Percentiles rank a stretch among this genome's conserved stretches.
Evolutionary conservation across 2,113 vertebrate species (phyloP).

Genomic region (Taxidea taxus): DNA sequence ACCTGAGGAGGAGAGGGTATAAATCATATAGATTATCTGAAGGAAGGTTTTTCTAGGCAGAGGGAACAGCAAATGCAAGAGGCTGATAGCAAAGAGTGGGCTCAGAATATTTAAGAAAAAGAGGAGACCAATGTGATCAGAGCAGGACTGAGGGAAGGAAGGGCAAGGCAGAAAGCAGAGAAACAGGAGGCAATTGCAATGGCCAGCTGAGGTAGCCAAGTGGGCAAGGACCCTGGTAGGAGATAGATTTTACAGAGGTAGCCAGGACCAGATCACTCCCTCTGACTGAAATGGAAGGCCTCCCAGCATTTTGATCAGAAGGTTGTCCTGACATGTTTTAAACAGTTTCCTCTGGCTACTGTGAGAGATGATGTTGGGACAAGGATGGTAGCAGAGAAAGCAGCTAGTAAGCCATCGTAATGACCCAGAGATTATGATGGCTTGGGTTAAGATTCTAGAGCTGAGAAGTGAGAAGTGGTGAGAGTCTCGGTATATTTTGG

Average conservation of each 20-base stretch:
- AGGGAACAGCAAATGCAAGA: neutral
- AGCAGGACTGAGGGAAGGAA: accelerated
- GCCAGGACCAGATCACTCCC: neutral
- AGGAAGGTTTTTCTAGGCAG: neutral
- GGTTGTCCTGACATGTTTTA: neutral
- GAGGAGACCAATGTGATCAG: neutral
- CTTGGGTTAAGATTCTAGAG: neutral
- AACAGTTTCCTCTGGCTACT: neutral
- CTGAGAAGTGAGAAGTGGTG: neutral
- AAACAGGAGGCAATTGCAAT: neutral
- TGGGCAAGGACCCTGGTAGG: neutral
- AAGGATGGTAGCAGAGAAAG: neutral
- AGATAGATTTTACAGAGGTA: neutral
- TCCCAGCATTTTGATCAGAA: neutral
- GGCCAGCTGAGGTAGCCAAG: neutral
- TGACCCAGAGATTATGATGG: neutral
- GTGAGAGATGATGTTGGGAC: neutral
- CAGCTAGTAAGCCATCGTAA: neutral
- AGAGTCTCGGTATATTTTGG: neutral
- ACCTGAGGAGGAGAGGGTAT: neutral
- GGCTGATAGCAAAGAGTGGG: neutral
- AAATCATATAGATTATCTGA: neutral
- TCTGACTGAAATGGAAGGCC: neutral
- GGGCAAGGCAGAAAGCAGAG: neutral
- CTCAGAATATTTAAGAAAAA: neutral